Conservation (phyloP, 2,113 vertebrate species). For the Dipodomys spectabilis region DNA sequence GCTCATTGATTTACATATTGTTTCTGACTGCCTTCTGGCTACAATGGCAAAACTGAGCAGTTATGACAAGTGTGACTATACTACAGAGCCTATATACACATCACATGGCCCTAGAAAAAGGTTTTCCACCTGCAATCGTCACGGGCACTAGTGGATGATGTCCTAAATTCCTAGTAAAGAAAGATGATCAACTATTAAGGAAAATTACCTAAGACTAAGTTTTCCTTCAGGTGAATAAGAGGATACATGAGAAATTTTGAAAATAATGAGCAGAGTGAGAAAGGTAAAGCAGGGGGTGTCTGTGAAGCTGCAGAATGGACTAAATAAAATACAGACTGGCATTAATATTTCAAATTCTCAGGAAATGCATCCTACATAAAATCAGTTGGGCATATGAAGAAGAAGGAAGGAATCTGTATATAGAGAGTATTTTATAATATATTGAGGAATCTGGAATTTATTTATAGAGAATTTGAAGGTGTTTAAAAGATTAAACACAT, state of each 20-base stretch:
- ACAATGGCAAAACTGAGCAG: background rate
- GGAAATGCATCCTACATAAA: background rate
- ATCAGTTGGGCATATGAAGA: fast-evolving
- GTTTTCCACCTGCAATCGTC: background rate
- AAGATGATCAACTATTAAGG: background rate
- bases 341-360: fast-evolving
- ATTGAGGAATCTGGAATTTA: background rate
- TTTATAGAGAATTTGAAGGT: background rate
- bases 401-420: background rate
- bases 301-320: too few relatives aligned
- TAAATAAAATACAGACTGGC: fast-evolving
- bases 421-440: fast-evolving
- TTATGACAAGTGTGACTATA: too few relatives aligned
- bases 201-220: background rate
- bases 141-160: background rate
- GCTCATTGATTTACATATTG: background rate
- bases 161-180: background rate
- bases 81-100: background rate
- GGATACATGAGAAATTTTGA: background rate
- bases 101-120: background rate
- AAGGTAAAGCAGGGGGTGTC: background rate
- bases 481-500: background rate
- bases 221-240: background rate
- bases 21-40: background rate
- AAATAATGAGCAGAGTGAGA: background rate